Percentiles rank a stretch among this genome's conserved stretches.
phyloP scores from a whole-genome alignment of 1,140 invertebrate genomes.

The Saccostrea cuccullata region DNA sequence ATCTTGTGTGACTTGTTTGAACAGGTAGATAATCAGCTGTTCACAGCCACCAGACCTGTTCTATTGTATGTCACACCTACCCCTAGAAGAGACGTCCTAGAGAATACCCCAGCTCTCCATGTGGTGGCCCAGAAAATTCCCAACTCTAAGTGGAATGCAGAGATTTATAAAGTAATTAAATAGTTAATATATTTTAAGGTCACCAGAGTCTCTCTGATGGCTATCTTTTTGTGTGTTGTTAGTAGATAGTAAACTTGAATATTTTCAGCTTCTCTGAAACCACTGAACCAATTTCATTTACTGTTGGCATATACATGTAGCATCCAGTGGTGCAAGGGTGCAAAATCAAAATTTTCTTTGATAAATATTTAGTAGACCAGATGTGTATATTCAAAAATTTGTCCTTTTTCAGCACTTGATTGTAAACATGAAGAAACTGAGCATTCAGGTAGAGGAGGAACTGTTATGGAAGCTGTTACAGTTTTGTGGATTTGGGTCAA shows the following conservation, averaged over 20 bases:
- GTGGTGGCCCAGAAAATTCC: conserved; percentile 81
- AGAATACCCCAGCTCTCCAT: conserved; percentile 78
- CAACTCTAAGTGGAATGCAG: conserved; percentile 86
- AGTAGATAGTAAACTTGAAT: no score
- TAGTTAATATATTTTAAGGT: neutral
- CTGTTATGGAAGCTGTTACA: conserved; percentile 91
- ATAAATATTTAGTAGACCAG: no score
- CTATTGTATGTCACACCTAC: conserved; percentile 85
- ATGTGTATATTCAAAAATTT: no score
- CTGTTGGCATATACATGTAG: neutral
- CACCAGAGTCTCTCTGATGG: no score
- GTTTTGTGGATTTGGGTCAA: conserved; percentile 81
- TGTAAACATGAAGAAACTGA: conserved; percentile 89
- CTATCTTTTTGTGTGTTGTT: no score
- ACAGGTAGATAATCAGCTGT: conserved; percentile 90
- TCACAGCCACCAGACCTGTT: conserved; percentile 90
- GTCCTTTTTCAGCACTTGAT: conserved; percentile 83
- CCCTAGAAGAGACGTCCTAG: conserved; percentile 63
- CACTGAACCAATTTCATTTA: no score
- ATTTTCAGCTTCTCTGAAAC: no score
- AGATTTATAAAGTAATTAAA: conserved; percentile 86
- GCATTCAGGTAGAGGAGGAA: conserved; percentile 91
- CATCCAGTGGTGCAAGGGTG: neutral
- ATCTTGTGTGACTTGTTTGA: neutral
- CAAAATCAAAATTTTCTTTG: neutral